Percentiles rank a stretch among this genome's conserved stretches.
Conservation (phyloP, 37 sponge, comb jelly and placozoan species). For the Ianthella basta region DNA sequence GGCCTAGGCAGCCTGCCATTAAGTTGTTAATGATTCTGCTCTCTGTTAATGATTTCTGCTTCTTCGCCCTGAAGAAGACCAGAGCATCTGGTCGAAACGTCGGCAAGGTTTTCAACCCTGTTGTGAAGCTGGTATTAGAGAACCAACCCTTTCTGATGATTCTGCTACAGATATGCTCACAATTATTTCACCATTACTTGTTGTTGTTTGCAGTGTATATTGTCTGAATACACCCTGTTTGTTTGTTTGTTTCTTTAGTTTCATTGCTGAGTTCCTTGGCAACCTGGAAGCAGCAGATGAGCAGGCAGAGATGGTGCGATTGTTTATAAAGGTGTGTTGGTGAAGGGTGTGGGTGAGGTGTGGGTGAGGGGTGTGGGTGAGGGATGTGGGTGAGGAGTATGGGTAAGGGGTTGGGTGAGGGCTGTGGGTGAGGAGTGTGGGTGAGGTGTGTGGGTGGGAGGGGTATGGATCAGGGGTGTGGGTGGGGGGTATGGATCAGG, state of each 20-base stretch:
- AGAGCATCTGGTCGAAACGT: too few relatives aligned
- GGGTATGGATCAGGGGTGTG: neutral
- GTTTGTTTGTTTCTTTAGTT: neutral
- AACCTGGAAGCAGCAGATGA: neutral
- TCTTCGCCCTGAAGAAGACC: too few relatives aligned
- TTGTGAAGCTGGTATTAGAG: too few relatives aligned
- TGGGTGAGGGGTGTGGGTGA: constrained; percentile 16
- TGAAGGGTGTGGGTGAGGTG: constrained; percentile 21
- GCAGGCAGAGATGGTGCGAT: constrained; percentile 17
- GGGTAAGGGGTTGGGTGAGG: neutral
- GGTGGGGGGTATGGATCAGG: neutral
- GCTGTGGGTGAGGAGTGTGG: neutral
- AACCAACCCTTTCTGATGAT: too few relatives aligned
- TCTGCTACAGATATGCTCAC: too few relatives aligned
- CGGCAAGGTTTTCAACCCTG: too few relatives aligned
- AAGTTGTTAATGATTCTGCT: too few relatives aligned
- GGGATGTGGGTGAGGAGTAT: constrained; percentile 6
- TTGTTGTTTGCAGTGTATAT: too few relatives aligned
- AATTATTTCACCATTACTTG: too few relatives aligned
- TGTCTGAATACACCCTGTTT: neutral
- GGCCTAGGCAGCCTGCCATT: too few relatives aligned
- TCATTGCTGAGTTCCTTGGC: constrained; percentile 18
- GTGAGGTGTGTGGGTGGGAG: constrained; percentile 9
- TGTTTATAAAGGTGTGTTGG: constrained; percentile 13
- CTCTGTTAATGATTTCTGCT: too few relatives aligned